Base-by-base conservation (phyloP, 2,888 invertebrate genomes). In the Allolobophora icterica region DNA sequence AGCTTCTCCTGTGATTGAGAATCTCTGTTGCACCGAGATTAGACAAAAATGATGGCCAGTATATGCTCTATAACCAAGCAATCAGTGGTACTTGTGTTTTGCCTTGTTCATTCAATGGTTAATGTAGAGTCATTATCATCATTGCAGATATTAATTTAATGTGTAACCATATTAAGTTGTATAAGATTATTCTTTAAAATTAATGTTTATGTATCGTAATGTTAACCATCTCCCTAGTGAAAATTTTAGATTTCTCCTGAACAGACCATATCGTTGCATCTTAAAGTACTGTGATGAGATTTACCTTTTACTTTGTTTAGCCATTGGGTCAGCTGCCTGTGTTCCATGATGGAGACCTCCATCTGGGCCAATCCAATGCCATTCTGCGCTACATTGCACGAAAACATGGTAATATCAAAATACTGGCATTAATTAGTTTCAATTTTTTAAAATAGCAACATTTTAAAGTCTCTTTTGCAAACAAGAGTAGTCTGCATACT, bases 351-450 rank as follows among this genome's bases (percentile, higher is more conserved):
- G 94, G 92, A 33, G 93, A 93, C 89, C 91, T 94, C 35, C 87
- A 92, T 38, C 89, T 94, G 15, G 94, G 93, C 0, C 94, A 94
- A 92, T 94, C 94, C 11, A 94, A 94, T 91, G 93, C 94, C 35
- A 94, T 94, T 89, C 91, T 94, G 42, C 92, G 94, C 87, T 93
- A 94, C 90, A 91, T 94, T 3, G 94, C 92, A 1, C 92, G 94
- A 90, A 94, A 94, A 92, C 93, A 93, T 91, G 93, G 94, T 94
- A 92, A 91, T 52, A 40, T 13, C 6, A 33, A 40, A 24, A 34
- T 38, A n/a, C 71, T 71, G 71, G n/a, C 11, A n/a, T 8, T 71
- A 71, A n/a, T n/a, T 71, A n/a, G 30, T n/a, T 71, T n/a, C 13
- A 71, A n/a, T n/a, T 71, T 30, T 17, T 17, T n/a, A 71, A 71